Conservation (phyloP, 2,888 invertebrate genomes). For the Caenorhabditis panamensis region DNA sequence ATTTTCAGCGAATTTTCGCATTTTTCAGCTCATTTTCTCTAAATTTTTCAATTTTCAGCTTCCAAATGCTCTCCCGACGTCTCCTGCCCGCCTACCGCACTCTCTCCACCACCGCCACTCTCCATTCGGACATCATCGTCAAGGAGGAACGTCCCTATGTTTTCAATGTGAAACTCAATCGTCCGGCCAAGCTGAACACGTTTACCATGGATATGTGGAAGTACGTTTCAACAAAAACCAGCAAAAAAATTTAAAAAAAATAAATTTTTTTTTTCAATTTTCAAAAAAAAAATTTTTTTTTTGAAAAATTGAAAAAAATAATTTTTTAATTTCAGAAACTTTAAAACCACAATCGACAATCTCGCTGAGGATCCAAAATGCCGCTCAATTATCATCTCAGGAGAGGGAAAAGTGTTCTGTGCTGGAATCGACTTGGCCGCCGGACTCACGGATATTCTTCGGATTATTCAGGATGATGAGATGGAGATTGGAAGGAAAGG, state of each 20-base stretch:
- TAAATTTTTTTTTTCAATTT: too few species aligned
- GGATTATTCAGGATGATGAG: constrained; percentile 60
- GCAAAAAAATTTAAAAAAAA: constrained; percentile 2
- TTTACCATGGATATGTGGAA: constrained; percentile 75
- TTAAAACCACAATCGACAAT: constrained; percentile 88
- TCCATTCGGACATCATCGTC: constrained; percentile 31
- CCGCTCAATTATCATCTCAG: constrained; percentile 90
- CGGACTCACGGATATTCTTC: constrained; percentile 65
- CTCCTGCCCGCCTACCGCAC: constrained; percentile 7
- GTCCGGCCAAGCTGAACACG: constrained; percentile 77
- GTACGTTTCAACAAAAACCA: constrained; percentile 48
- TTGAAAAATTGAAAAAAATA: not conserved
- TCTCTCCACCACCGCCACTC: constrained; percentile 22
- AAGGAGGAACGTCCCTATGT: constrained; percentile 60
- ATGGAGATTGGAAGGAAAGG: constrained; percentile 70
- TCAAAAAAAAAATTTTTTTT: too few species aligned
- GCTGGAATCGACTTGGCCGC: constrained; percentile 88
- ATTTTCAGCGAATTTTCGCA: too few species aligned
- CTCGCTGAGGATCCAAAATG: constrained; percentile 89
- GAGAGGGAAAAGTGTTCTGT: constrained; percentile 90
- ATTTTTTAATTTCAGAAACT: constrained; percentile 84
- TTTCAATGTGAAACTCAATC: constrained; percentile 74
- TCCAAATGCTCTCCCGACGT: constrained; percentile 23
- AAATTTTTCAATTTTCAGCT: not conserved
- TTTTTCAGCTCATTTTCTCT: not conserved